Base-by-base conservation (phyloP, 2,113 vertebrate genomes). In the Microtus oregoni region DNA sequence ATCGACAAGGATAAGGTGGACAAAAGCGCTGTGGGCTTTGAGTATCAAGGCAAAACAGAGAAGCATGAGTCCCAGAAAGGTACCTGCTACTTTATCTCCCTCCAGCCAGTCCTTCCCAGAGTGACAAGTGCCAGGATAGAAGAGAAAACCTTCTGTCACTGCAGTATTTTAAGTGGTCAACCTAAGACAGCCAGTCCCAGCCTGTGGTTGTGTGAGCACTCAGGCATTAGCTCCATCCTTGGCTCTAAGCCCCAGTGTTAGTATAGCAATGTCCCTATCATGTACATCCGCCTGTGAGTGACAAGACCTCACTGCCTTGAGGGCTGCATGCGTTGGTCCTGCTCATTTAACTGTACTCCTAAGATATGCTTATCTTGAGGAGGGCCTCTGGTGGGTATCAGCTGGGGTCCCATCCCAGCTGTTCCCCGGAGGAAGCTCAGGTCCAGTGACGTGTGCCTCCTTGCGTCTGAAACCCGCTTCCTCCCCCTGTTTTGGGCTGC, bases 21-120 rank as follows among this genome's bases (percentile, higher is more conserved):
- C 72, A 99, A 98, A 94, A 99, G 99, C 12, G 99, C 99, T 0
- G 97, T 99, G 38, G 99, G 99, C 98, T 99, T 99, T 96, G 99
- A 99, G 92, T 99, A 99, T 98, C 99, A 99, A 98, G 99, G 99
- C 96, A 99, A 99, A 98, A 99, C 99, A 0, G 99, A 99, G 97
- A 99, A 99, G 97, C 99, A 99, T 14, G 99, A 99, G 94, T 99
- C 99, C 0, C 99, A 99, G 98, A 99, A 99, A 99, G 99, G 99
- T 99, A 98, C 94, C 98, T 97, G 14, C 44, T 0, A 0, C 6
- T 35, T 68, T 2, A 0, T 26, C 32, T 20, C 28, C 0, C 35
- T 17, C 47, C 20, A 2, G 10, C 79, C 3, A 15, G 38, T 24
- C 50, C 17, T 1, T 30, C 19, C 0, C 3, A 1, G 14, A 0